Evolutionary conservation across 2,888 invertebrate genomes (phyloP), one percentile per base, ranked within the genome.

Genomic region (Drosophila longiperda): DNA sequence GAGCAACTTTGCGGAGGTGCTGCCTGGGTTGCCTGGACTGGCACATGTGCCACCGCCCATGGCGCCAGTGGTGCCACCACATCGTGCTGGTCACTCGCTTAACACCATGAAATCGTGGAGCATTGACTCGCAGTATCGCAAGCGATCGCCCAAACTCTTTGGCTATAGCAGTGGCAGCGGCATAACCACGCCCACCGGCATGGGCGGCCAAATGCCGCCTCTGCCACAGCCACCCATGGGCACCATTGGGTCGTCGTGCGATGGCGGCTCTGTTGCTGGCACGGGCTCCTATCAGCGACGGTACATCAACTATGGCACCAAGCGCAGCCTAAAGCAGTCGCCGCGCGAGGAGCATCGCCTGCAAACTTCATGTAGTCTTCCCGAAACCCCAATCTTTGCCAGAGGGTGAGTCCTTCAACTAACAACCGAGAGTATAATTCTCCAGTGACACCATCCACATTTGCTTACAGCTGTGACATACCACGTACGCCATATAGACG

Each of bases 341-440:
- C 94, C 94, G 49, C 94, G 95, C 52, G 95, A 95, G 59, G 96
- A 95, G 55, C 93, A 93, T 78, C 94, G 95, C 76, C 91, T 97
- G 92, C 97, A 97, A 92, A 97, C 97, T 5, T 97, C 97, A 1
- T 97, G 97, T 82, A 97, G 97, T 89, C 94, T 97, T 68, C 97
- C 97, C n/a, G 97, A 97, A 93, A 97, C 97, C 1, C 97, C 97
- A 1, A 97, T 97, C 73, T 97, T 97, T 92, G 96, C 97, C 5
- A 94, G 97, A 80, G 97, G 97, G 93, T 93, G 75, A 73, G 71
- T 5, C 7, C 23, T 6, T 1, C 23, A 9, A 23, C 8, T 20
- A 20, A 34, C 17, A 6, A 29, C 3, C 2, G 6, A 8, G 40
- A 8, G 40, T 52, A 17, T 1, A 17, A 33, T 23, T 4, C 6